phyloP scores from a whole-genome alignment of 2,797 vertebrate genomes.

The Tenualosa thibaudeaui region DNA sequence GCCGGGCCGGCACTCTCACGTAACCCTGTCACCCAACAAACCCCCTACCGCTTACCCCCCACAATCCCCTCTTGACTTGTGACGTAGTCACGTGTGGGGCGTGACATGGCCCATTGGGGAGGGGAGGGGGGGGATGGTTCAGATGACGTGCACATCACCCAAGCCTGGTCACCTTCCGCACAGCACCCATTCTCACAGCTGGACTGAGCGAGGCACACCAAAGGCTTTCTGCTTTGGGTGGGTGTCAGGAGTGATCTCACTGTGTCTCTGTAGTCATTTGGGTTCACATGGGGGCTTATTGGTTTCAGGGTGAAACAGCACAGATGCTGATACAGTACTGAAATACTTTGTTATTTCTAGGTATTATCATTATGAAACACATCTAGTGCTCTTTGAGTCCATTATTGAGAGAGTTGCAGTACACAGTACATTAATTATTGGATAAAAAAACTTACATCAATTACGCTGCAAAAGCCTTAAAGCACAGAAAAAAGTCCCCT shows the following conservation, averaged over 20 bases:
- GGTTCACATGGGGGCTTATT: neutral
- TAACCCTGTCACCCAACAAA: neutral
- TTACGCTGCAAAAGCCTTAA: neutral
- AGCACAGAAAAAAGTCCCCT: neutral
- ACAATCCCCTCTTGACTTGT: neutral
- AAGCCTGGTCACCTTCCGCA: neutral
- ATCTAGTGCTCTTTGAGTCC: neutral
- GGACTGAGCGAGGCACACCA: neutral
- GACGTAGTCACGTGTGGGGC: neutral
- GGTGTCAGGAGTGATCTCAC: neutral
- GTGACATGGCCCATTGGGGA: neutral
- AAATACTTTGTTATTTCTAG: neutral
- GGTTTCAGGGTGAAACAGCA: neutral
- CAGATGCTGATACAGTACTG: neutral
- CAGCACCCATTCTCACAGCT: neutral
- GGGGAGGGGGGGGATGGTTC: too few relatives aligned
- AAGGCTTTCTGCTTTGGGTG: neutral
- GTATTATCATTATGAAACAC: neutral
- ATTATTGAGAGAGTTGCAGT: neutral
- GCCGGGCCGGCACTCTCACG: neutral
- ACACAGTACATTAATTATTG: neutral
- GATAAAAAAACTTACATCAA: neutral
- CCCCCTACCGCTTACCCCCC: neutral
- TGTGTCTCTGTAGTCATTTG: neutral
- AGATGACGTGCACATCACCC: neutral